Percentiles rank a stretch among this genome's conserved stretches.
phyloP scores from a whole-genome alignment of 2,888 invertebrate species.

The Achlya flavicornis region DNA sequence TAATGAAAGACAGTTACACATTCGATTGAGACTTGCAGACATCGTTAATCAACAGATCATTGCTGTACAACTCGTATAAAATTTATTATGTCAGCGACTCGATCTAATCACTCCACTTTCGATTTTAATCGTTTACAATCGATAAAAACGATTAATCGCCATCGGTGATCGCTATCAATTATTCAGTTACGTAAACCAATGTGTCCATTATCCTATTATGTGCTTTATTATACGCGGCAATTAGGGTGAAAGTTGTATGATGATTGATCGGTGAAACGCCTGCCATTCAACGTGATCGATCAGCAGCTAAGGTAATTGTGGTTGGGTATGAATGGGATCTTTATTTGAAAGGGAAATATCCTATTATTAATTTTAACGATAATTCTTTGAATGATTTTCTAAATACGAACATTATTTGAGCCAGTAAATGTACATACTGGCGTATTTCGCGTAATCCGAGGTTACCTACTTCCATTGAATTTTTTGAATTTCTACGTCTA shows the following conservation, averaged over 20 bases:
- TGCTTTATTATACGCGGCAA: constrained; percentile 55
- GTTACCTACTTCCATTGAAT: no score
- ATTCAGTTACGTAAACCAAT: constrained; percentile 48
- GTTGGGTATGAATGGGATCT: constrained; percentile 16
- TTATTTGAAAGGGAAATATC: background rate
- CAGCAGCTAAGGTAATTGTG: constrained; percentile 20
- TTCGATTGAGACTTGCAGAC: background rate
- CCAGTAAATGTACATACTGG: background rate
- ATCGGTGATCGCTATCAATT: constrained; percentile 45
- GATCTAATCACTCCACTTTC: constrained; percentile 39
- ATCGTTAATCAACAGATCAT: background rate
- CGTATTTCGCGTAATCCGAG: no score
- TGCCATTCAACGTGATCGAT: constrained; percentile 22
- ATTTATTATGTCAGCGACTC: background rate
- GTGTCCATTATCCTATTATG: constrained; percentile 51
- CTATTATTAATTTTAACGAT: background rate
- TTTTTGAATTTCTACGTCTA: no score
- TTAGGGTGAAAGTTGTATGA: constrained; percentile 63
- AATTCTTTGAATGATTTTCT: background rate
- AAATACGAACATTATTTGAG: background rate
- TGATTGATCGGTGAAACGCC: constrained; percentile 60
- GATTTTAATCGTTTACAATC: constrained; percentile 35
- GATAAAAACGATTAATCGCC: background rate
- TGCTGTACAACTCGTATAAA: background rate
- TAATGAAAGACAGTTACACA: background rate